A percentile compares a stretch with the other conserved stretches of the same genome.
Conservation (phyloP, 2,888 invertebrate species). For the Coelinius sp. region DNA sequence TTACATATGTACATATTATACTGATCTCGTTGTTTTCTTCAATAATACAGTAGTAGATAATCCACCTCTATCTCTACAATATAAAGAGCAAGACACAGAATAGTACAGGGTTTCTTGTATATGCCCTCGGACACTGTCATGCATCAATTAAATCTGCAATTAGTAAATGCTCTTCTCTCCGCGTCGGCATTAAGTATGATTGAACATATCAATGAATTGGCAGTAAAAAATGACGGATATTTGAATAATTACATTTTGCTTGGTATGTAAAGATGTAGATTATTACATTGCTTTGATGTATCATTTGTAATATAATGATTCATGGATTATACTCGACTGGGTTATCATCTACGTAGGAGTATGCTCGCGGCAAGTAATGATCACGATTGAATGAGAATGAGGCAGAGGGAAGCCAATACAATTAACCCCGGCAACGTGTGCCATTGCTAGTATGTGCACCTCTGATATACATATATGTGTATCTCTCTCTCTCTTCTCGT, state of each 20-base stretch:
- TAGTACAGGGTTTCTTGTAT: neutral
- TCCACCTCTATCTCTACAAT: constrained; percentile 20
- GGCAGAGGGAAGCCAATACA: constrained; percentile 65
- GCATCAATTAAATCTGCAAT: constrained; percentile 68
- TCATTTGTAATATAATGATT: constrained; percentile 15
- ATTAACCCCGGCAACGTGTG: constrained; percentile 61
- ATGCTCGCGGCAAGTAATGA: constrained; percentile 64
- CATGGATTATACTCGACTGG: constrained; percentile 24
- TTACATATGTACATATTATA: constrained; percentile 68
- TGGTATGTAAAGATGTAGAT: constrained; percentile 28
- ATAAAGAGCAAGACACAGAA: neutral
- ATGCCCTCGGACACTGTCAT: neutral
- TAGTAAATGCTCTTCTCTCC: constrained; percentile 57
- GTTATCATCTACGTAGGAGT: constrained; percentile 55
- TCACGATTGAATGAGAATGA: constrained; percentile 69
- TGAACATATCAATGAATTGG: constrained; percentile 27
- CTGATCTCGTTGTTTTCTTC: constrained; percentile 57
- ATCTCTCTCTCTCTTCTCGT: constrained; percentile 21
- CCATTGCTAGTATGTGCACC: constrained; percentile 59
- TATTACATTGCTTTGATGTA: neutral
- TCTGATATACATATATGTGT: constrained; percentile 46
- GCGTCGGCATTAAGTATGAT: constrained; percentile 40
- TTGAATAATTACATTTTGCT: neutral
- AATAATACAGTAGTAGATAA: constrained; percentile 37
- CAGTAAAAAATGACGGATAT: neutral